Evolutionary conservation across 1,140 invertebrate genomes (phyloP).

Genomic region (Leptonema lineaticorne): DNA sequence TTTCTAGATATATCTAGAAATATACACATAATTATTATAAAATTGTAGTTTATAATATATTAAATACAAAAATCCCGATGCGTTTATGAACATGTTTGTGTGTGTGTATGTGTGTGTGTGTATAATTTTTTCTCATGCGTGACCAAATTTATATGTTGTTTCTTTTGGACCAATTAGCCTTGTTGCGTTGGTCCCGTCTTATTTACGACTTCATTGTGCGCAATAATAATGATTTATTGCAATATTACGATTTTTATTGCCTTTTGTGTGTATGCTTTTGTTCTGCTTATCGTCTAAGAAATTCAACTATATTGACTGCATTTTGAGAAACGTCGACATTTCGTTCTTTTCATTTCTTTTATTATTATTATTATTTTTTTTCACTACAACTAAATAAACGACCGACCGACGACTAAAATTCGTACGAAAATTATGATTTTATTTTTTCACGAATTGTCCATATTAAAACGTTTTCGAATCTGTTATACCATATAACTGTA

Average conservation of each 20-base stretch:
- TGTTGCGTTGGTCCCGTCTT: constrained; percentile 9
- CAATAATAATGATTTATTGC: constrained; percentile 17
- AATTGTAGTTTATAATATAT: too few species aligned
- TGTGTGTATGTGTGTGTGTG: too few species aligned
- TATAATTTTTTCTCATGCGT: constrained; percentile 11
- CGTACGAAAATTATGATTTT: too few species aligned
- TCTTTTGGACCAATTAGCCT: constrained; percentile 12
- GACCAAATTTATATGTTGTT: constrained; percentile 16
- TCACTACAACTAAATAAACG: too few species aligned
- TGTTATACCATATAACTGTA: too few species aligned
- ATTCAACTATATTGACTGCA: background rate
- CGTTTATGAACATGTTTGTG: too few species aligned
- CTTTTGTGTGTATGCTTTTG: constrained; percentile 3
- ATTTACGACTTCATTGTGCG: constrained; percentile 15
- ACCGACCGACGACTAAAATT: background rate
- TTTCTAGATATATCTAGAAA: too few species aligned
- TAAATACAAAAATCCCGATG: too few species aligned
- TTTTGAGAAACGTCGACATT: background rate
- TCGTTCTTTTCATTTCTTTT: background rate
- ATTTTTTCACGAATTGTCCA: too few species aligned
- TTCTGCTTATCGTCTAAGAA: background rate
- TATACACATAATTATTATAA: too few species aligned
- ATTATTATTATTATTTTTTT: background rate
- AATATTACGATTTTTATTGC: constrained; percentile 17
- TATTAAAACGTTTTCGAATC: too few species aligned